Conservation (phyloP, 2,797 vertebrate genomes). For the Falco rusticolus region DNA sequence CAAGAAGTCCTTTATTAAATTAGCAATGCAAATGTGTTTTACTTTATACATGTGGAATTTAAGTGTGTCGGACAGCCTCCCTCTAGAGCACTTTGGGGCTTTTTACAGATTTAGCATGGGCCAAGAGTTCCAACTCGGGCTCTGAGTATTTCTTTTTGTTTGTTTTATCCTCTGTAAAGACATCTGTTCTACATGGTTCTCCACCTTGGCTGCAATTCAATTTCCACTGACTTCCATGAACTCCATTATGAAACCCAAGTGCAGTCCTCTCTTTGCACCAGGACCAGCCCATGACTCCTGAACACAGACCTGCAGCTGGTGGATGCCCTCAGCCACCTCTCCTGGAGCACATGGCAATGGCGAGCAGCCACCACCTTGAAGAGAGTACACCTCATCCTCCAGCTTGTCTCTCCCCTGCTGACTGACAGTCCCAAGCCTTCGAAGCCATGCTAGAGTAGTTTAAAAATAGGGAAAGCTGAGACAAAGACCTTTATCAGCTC, state of each 20-base stretch:
- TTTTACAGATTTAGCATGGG: slow-evolving; percentile 12
- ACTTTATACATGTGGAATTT: slow-evolving; percentile 46
- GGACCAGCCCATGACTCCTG: not conserved
- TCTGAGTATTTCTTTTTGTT: slow-evolving; percentile 47
- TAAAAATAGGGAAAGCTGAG: slow-evolving; percentile 32
- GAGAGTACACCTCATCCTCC: not conserved
- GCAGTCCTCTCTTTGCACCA: not conserved
- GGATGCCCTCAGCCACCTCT: not conserved
- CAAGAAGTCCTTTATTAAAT: slow-evolving; percentile 57
- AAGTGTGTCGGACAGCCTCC: slow-evolving; percentile 31
- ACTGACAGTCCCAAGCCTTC: not conserved
- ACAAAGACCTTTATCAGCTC: not conserved
- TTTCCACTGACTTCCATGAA: slow-evolving; percentile 34
- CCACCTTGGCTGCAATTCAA: slow-evolving; percentile 29
- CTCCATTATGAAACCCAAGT: slow-evolving; percentile 36
- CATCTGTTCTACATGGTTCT: slow-evolving; percentile 45
- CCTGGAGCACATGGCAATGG: not conserved
- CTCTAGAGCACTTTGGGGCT: slow-evolving; percentile 38
- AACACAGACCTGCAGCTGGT: not conserved
- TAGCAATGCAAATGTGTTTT: slow-evolving; percentile 68
- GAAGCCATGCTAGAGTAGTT: not conserved
- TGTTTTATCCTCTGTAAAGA: slow-evolving; percentile 54
- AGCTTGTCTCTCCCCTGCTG: not conserved
- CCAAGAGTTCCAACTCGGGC: slow-evolving; percentile 35
- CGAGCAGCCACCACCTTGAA: not conserved